Conservation (phyloP, 1,140 invertebrate genomes). For the Cotesia chilonis region DNA sequence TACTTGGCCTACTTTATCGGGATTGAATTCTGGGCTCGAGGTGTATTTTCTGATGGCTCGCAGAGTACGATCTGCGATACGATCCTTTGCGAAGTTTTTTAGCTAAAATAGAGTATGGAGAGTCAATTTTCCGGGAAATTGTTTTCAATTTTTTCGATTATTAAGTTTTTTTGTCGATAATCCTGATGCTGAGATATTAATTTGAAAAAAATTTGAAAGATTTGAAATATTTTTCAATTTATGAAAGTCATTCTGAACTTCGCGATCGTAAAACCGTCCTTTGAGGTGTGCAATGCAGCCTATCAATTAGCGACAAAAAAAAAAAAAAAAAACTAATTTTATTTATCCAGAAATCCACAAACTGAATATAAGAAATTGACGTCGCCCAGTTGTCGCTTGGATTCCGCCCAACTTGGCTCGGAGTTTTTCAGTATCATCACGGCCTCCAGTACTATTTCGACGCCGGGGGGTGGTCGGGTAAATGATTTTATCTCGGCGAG, state of each 20-base stretch:
- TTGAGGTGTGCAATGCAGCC: conserved; percentile 41
- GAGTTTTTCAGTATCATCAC: conserved; percentile 82
- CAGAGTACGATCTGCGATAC: conserved; percentile 82
- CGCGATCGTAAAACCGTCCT: no score
- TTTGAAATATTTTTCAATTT: no score
- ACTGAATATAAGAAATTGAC: conserved; percentile 75
- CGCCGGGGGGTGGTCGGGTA: conserved; percentile 80
- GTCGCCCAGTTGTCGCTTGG: conserved; percentile 84
- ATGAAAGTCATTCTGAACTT: no score
- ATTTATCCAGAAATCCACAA: conserved; percentile 24
- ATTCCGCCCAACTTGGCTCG: conserved; percentile 85
- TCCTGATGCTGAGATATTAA: no score
- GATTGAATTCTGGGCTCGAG: conserved; percentile 83
- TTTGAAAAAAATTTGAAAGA: no score
- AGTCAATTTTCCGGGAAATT: no score
- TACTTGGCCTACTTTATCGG: conserved; percentile 83
- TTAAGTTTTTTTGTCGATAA: no score
- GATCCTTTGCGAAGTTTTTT: conserved; percentile 87
- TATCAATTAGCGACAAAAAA: not conserved
- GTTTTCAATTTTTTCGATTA: no score
- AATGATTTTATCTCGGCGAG: conserved; percentile 89
- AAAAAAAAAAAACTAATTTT: conserved; percentile 7
- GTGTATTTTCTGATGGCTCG: conserved; percentile 83
- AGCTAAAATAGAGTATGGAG: conserved; percentile 60
- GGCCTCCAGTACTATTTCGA: conserved; percentile 89